Base-by-base conservation (phyloP, 2,113 vertebrate genomes). In the Heterotis niloticus region DNA sequence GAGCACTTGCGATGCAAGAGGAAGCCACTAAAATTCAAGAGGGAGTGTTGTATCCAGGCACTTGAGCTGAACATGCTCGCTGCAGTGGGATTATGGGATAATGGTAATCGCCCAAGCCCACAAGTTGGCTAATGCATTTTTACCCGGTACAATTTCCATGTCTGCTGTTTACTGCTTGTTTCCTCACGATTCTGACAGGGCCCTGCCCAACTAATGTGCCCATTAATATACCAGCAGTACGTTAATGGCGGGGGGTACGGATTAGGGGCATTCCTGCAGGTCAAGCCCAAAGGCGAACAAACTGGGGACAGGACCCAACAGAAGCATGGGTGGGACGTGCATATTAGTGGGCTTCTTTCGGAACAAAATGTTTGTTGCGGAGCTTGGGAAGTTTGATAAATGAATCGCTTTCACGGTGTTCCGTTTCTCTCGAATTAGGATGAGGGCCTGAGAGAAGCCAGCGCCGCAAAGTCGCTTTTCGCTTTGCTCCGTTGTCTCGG, bases 271-370 rank as follows among this genome's bases (percentile, higher is more conserved):
- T 62, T 69, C 34, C 34, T 44, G 20, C 52, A 34, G 28, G 65
- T 64, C 69, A 59, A 65, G 51, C 75, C 44, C 62, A 80, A 64
- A 72, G 56, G 34, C 72, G 74, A 56, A 68, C 44, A 44, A 54
- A 56, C 69, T 28, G 66, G 64, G 17, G 23, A 65, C 23, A 17
- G 56, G 17, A 65, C 57, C 77, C 79, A 66, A 65, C 72, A 62
- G 79, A 83, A 81, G 83, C 17, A 62, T 52, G 29, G n/a, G 23
- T 18, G 70, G 54, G 34, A 56, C 73, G 44, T 20, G 23, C 12
- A 26, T 52, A 75, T 67, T 56, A 60, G 20, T 5, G 51, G 67
- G 54, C 5, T 59, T 59, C 71, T 73, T 14, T 73, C 56, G 56
- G 20, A 18, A 1, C 52, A n/a, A 44, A 14, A n/a, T 24, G 9